Evolutionary conservation across 2,888 invertebrate genomes (phyloP).

Genomic region (Drosophila setosimentum): DNA sequence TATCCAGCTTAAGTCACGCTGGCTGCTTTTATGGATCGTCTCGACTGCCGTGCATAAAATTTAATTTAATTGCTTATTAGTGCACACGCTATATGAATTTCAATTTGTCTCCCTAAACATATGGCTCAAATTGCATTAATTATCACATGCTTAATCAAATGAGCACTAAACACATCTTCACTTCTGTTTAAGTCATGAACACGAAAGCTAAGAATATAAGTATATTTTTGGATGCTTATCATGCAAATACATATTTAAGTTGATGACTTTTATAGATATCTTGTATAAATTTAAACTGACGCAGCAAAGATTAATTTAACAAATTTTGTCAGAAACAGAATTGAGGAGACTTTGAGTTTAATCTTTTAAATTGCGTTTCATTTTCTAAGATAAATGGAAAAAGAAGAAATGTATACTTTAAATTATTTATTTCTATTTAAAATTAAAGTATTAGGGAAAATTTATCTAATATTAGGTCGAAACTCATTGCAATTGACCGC

Average conservation of each 20-base stretch:
- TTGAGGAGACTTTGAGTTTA: neutral
- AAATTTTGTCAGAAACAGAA: neutral
- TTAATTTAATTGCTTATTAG: slow-evolving; percentile 66
- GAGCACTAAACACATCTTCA: slow-evolving; percentile 34
- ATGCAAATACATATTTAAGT: neutral
- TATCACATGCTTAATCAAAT: slow-evolving; percentile 24
- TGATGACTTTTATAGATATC: neutral
- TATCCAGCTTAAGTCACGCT: slow-evolving; percentile 25
- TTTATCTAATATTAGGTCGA: neutral
- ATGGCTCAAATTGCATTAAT: slow-evolving; percentile 50
- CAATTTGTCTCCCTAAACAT: slow-evolving; percentile 51
- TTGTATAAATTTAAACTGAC: neutral
- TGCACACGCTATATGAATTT: slow-evolving; percentile 69
- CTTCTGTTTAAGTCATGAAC: slow-evolving; percentile 10
- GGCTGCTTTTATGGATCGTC: slow-evolving; percentile 20
- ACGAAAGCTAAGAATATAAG: neutral
- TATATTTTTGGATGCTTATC: neutral
- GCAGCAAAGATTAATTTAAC: neutral
- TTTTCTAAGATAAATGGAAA: neutral
- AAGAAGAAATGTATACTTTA: fast-evolving
- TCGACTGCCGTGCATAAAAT: slow-evolving; percentile 40
- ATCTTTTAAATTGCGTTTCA: neutral
- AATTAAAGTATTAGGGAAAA: neutral
- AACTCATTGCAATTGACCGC: fast-evolving
- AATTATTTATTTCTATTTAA: neutral